Base-by-base conservation (phyloP, 2,888 invertebrate genomes). In the Cryptus armator region DNA sequence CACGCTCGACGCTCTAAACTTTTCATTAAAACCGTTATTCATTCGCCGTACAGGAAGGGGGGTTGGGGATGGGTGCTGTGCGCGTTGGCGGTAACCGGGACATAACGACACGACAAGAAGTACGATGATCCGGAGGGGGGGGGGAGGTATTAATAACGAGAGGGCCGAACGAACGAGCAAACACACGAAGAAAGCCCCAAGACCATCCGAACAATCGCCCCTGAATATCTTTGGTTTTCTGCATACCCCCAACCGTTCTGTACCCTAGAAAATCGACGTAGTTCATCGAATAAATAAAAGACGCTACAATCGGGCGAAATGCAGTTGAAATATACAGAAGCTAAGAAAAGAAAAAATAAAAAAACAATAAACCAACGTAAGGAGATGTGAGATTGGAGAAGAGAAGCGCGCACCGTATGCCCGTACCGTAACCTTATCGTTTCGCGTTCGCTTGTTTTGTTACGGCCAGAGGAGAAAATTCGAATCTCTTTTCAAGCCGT, bases 1-100 rank as follows among this genome's bases (percentile, higher is more conserved):
- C 86, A 83, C 83, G 53, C 74, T 86, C 86, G 86, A 86, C 83
- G 85, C 72, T 67, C 70, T 67, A 81, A 76, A 85, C 77, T 87
- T 89, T 89, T 88, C 88, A 88, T 89, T 88, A 88, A 87, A 88
- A 75, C 84, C 85, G 86, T 87, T 87, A 87, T 87, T 89, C 87
- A 88, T 87, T 87, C 84, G 86, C 80, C 32, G 70, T 9, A 37
- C 37, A 5, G 37, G 7, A 37, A 7, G 37, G 37, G 37, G 37
- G 5, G 6, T 16, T 37, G 56, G 14, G 10, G 37, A 10, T 1
- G 12, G 12, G 48, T 56, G 12, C 24, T 24, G 37, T 74, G 44
- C 32, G 66, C 19, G 53, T 62, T 59, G 74, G 74, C 66, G 66
- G 64, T 24, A 51, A 14, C 32, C 9, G 7, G 29, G 29, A 51